Base-by-base conservation (phyloP, 2,797 vertebrate species). In the Moxostoma hubbsi region DNA sequence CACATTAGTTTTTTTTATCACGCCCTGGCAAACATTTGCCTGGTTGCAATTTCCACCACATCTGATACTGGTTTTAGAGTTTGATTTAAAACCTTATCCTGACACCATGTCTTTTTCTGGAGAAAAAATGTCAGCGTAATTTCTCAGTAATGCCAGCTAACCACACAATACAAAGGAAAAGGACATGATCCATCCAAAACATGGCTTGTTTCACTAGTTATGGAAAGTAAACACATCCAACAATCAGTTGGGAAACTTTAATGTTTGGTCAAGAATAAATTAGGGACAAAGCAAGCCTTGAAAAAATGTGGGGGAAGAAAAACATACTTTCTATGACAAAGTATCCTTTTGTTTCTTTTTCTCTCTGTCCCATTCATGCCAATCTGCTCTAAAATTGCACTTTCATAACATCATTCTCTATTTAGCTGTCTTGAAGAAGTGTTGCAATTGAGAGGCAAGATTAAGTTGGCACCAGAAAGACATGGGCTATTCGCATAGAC, bases 61-160 rank as follows among this genome's bases (percentile, higher is more conserved):
- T 73, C 65, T 45, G 15, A 57, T 15, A 54, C 43, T 53, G 18
- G 45, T 51, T 58, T 55, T 6, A 45, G 9, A 16, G 8, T 59
- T 76, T 64, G 59, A 12, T 13, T 16, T 24, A 50, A 16, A 61
- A 24, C 12, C 9, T 18, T 67, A 16, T 67, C 67, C 53, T 45
- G 36, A 59, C 54, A 36, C 36, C 36, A 36, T 36, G 36, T 57
- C 18, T 54, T 54, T 67, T 67, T 76, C 84, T 87, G 86, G 83
- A 83, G 24, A 59, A 47, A 87, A 84, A 79, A 83, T 88, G 85
- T 84, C 90, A 87, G 86, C 81, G 85, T 86, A 89, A 90, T 82
- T 84, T 66, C 82, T 83, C 67, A 54, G 85, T 81, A 85, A 86
- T 85, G 87, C 85, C 87, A 89, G 68, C 49, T 16, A 72, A 82